A percentile compares a stretch with the other conserved stretches of the same genome.
These are phyloP conservation scores for Pogonognathellus flavescens DNA, from an alignment of 1,140 invertebrate genomes.

Conservation along the genomic window DNA sequence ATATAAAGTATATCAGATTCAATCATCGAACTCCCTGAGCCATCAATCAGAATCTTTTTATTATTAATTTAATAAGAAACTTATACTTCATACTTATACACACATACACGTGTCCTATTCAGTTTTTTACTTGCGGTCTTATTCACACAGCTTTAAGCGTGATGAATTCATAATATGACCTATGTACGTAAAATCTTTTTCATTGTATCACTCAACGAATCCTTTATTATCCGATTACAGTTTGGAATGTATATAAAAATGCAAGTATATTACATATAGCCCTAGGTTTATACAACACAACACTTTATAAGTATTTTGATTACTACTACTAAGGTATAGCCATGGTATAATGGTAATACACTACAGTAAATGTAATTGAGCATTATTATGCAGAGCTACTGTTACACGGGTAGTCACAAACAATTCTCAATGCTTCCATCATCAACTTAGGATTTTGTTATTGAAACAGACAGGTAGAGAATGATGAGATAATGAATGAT, in stretches of 20 bases:
- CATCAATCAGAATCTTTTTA: conserved; percentile 20
- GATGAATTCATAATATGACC: no score
- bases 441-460: background rate
- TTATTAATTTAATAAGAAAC: background rate
- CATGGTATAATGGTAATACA: background rate
- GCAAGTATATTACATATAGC: background rate
- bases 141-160: background rate
- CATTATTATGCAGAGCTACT: background rate
- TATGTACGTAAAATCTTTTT: background rate
- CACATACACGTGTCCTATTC: conserved; percentile 4
- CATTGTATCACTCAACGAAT: conserved; percentile 8
- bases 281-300: no score
- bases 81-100: no score
- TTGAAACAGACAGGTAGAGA: conserved; percentile 3
- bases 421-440: background rate
- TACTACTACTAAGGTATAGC: no score
- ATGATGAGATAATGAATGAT: background rate
- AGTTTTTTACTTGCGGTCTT: background rate
- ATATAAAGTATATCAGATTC: background rate
- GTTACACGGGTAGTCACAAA: background rate
- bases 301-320: no score
- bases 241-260: background rate
- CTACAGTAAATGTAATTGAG: background rate
- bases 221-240: background rate
- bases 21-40: background rate